Base-by-base conservation (phyloP, 2,113 vertebrate species). In the Rhadina sibilatrix region DNA sequence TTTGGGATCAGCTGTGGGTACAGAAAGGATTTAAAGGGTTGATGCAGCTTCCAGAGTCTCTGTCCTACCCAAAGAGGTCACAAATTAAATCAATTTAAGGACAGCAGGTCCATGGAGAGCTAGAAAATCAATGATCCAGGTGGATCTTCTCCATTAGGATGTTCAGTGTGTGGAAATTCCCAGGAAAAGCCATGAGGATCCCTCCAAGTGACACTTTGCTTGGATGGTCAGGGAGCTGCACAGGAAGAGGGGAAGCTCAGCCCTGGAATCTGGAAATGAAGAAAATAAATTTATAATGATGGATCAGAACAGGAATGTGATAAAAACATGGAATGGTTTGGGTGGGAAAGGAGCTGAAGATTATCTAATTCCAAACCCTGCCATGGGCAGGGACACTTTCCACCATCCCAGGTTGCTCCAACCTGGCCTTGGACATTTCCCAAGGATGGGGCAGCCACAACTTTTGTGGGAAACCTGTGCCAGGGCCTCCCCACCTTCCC, bases 261-360 rank as follows among this genome's bases (percentile, higher is more conserved):
- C 21, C 63, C 77, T 81, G 68, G 44, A 64, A 72, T n/a, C 2
- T 7, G 46, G 68, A 77, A 75, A 7, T 3, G 20, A 60, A 61
- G 7, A 77, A 27, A 38, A 20, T 12, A 2, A 64, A 76, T 72
- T 63, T 15, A 4, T 18, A 69, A 7, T 0, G 0, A 49, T 15
- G 20, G 24, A 5, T 59, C n/a, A 24, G 33, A 1, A 53, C 3
- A 42, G 30, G 31, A 38, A 18, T 0, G 7, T 4, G 17, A 20
- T 23, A 12, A 60, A 74, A 64, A 23, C 10, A 56, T 2, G 54
- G 72, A 46, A 53, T 53, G 12, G 22, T 64, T 57, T 37, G 50
- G 59, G 35, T 56, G 42, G 64, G 57, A 27, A 64, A 7, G 50
- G 33, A 20, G 10, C 28, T 35, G 15, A 35, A n/a, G 16, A 35